Conservation (phyloP, 2,797 vertebrate genomes). For the Synanceia verrucosa region DNA sequence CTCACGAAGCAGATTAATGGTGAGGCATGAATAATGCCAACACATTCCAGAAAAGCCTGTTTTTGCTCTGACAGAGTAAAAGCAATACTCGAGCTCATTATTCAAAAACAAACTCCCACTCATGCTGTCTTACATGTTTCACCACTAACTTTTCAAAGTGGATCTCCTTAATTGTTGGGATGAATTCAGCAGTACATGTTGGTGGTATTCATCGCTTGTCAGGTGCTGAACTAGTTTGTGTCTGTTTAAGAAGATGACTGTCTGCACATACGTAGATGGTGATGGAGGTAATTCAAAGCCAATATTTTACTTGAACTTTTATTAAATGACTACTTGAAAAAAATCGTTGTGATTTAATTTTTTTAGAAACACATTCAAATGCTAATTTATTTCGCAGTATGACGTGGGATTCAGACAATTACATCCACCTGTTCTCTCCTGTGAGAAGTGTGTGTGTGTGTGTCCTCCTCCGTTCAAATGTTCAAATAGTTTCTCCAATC, state of each 20-base stretch:
- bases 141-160: conserved; percentile 7
- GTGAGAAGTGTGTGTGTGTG: neutral
- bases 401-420: conserved; percentile 24
- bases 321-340: neutral
- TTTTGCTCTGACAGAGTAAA: conserved; percentile 12
- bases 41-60: conserved; percentile 1
- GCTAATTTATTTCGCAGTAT: conserved; percentile 7
- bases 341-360: neutral
- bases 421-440: conserved; percentile 38
- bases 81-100: conserved; percentile 27
- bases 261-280: neutral
- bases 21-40: conserved; percentile 15
- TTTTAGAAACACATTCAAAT: conserved; percentile 12
- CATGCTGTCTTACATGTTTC: conserved; percentile 7
- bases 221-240: neutral
- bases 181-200: conserved; percentile 4
- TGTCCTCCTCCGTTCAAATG: neutral
- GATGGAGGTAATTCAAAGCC: neutral
- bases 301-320: neutral
- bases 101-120: conserved; percentile 18
- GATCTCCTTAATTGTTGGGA: conserved; percentile 2
- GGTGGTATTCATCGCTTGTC: conserved; percentile 28
- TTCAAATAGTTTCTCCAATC: too few species aligned
- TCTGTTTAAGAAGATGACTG: conserved; percentile 12
- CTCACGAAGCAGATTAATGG: conserved; percentile 3